Base-by-base conservation (phyloP, 2,113 vertebrate species). In the Austrofundulus limnaeus region DNA sequence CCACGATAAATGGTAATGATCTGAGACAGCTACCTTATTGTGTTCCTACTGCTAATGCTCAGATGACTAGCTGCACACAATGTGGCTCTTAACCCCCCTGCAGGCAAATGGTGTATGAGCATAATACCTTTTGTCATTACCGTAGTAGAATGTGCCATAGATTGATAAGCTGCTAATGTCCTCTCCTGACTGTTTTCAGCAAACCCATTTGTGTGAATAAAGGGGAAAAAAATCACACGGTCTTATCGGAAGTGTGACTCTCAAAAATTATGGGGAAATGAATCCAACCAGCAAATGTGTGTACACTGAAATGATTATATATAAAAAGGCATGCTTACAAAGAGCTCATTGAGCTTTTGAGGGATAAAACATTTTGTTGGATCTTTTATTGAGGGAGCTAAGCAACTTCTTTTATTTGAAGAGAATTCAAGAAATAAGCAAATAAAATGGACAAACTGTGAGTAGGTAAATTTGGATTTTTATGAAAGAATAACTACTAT, bases 1-100 rank as follows among this genome's bases (percentile, higher is more conserved):
- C 55, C 13, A 5, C 66, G 55, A 66, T 81, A 77, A 77, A 81
- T 51, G 66, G 56, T 64, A 80, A 81, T 66, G 69, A 76, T 60
- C 16, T 54, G 54, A 64, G n/a, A 65, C 34, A 60, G 57, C 50
- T 28, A 61, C 43, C 34, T 65, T 68, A 75, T 66, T 20, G n/a
- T 47, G 55, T 47, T 47, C 54, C 49, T 41, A 37, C 45, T 53
- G 54, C 48, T 61, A 62, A 75, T 63, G 58, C 61, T 70, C 61
- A 49, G 13, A 58, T 16, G 17, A 76, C 41, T 58, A 61, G 11
- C 24, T 20, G 15, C 11, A 42, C 48, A 66, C 76, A 65, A 58
- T 23, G 10, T 45, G 41, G 34, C 52, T 76, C 23, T 54, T 31
- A 58, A 42, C 41, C 38, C 57, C 53, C 45, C 21, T 17, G 49